phyloP scores from a whole-genome alignment of 2,888 invertebrate genomes.

The Aspidapion aeneum region DNA sequence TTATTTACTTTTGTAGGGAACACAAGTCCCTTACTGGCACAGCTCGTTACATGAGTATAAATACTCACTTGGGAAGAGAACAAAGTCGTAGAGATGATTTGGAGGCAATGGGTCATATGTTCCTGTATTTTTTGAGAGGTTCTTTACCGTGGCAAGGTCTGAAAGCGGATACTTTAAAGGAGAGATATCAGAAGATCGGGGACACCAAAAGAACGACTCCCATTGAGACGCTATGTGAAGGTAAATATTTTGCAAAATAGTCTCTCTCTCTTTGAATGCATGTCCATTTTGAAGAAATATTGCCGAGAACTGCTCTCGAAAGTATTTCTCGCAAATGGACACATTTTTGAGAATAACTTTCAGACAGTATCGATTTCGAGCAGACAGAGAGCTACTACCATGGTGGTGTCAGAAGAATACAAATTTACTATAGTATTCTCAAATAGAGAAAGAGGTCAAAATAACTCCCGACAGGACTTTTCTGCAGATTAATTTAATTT shows the following conservation, averaged over 20 bases:
- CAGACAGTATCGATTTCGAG: no score
- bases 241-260: conserved; percentile 6
- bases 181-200: conserved; percentile 99
- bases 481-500: no score
- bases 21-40: conserved; percentile 99
- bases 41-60: conserved; percentile 99
- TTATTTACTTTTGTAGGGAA: conserved; percentile 69
- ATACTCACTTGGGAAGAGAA: conserved; percentile 99
- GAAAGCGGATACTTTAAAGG: conserved; percentile 99
- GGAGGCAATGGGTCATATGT: conserved; percentile 99
- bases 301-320: no score
- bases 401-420: no score
- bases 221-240: conserved; percentile 86
- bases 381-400: no score
- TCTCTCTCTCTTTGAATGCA: not conserved
- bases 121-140: conserved; percentile 99
- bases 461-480: no score
- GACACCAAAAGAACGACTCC: conserved; percentile 99
- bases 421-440: no score
- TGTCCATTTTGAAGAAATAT: no score
- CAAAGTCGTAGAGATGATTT: conserved; percentile 99
- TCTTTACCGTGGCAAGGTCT: conserved; percentile 99
- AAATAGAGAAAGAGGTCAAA: no score
- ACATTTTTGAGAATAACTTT: no score
- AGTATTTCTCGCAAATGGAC: no score